These are phyloP conservation scores for Falco cherrug DNA, from an alignment of 2,797 vertebrate species.

Conservation along the genomic window DNA sequence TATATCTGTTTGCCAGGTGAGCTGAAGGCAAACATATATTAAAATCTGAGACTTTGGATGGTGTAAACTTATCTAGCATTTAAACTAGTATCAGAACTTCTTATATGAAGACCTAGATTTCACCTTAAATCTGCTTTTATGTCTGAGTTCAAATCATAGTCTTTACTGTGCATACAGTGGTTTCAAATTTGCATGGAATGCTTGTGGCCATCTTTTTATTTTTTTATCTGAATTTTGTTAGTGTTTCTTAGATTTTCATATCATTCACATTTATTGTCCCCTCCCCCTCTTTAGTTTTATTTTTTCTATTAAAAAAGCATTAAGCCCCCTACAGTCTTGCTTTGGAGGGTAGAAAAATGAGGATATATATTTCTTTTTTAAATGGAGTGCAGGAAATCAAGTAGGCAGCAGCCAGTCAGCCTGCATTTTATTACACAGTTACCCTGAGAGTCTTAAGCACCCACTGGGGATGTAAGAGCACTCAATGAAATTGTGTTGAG, in stretches of 20 bases:
- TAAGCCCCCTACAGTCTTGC: not conserved
- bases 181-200: not conserved
- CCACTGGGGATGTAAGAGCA: not conserved
- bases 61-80: not conserved
- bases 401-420: not conserved
- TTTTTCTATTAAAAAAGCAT: not conserved
- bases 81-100: not conserved
- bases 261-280: not conserved
- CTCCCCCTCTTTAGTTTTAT: accelerated
- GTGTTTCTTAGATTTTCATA: not conserved
- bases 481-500: not conserved
- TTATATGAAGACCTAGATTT: not conserved
- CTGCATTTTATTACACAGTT: not conserved
- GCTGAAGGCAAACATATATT: not conserved
- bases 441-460: not conserved
- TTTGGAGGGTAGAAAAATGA: not conserved
- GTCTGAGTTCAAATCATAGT: not conserved
- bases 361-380: too few relatives aligned
- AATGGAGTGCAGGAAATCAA: not conserved
- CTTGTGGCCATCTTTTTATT: not conserved
- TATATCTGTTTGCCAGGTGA: not conserved
- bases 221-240: not conserved
- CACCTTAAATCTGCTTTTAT: not conserved
- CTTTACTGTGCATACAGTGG: not conserved
- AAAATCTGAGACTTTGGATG: not conserved